Conservation (phyloP, 2,888 invertebrate genomes). For the Allacma fusca region DNA sequence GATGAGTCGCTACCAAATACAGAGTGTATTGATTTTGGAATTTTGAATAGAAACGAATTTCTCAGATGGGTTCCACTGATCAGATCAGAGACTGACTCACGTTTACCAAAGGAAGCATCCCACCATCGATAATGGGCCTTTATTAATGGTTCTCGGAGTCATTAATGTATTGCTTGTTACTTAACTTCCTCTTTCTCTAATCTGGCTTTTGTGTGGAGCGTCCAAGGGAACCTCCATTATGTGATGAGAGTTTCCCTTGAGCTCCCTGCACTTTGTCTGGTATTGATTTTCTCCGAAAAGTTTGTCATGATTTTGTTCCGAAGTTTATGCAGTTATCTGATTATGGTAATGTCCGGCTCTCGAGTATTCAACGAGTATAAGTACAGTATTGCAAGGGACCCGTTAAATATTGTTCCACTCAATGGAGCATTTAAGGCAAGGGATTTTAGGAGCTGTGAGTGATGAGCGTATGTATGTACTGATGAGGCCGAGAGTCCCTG, state of each 20-base stretch:
- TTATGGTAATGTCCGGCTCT: neutral
- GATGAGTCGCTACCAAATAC: too few species aligned
- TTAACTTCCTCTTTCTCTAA: constrained; percentile 16
- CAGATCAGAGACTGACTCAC: constrained; percentile 26
- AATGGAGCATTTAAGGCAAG: neutral
- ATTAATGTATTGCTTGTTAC: constrained; percentile 8
- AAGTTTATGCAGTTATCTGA: neutral
- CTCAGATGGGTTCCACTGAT: constrained; percentile 24
- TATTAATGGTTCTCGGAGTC: neutral
- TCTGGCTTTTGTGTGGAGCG: neutral
- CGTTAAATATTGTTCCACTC: neutral
- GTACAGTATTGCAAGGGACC: neutral
- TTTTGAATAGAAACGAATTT: constrained; percentile 29
- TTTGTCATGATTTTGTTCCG: neutral
- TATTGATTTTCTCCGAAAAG: neutral
- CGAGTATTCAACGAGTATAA: neutral
- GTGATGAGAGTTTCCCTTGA: neutral
- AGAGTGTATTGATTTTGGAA: constrained; percentile 18
- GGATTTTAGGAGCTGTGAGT: too few species aligned
- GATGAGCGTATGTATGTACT: too few species aligned
- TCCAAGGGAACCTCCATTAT: neutral
- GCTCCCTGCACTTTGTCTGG: neutral
- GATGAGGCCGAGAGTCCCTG: too few species aligned
- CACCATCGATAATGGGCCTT: neutral
- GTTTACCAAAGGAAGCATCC: neutral